Conservation (phyloP, 1,140 invertebrate species). For the Drosophila pruinosa region DNA sequence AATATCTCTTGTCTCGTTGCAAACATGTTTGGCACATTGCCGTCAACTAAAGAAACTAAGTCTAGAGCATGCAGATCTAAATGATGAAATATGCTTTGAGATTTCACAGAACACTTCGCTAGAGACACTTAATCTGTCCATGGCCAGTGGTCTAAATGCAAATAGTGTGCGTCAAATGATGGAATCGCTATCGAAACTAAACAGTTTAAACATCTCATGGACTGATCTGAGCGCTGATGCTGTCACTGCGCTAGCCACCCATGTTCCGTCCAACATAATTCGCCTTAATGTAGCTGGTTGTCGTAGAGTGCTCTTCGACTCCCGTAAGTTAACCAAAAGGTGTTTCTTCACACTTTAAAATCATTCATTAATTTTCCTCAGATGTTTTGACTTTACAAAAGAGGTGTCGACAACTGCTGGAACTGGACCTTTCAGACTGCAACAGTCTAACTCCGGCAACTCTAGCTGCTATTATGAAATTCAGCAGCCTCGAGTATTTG, state of each 20-base stretch:
- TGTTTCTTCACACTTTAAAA: not conserved
- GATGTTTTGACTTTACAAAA: constrained; percentile 87
- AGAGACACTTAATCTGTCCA: constrained; percentile 89
- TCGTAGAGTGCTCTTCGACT: constrained; percentile 88
- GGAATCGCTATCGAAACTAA: constrained; percentile 86
- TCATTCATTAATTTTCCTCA: constrained; percentile 64
- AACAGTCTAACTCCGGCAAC: constrained; percentile 86
- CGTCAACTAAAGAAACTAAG: constrained; percentile 90
- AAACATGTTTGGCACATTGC: constrained; percentile 87
- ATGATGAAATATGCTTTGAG: constrained; percentile 85
- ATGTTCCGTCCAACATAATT: constrained; percentile 86
- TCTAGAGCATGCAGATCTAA: constrained; percentile 89
- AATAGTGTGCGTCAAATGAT: constrained; percentile 86
- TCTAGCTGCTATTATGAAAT: constrained; percentile 85
- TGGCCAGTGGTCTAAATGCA: constrained; percentile 87
- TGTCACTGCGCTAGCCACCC: constrained; percentile 86
- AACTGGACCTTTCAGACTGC: constrained; percentile 94
- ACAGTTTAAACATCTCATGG: constrained; percentile 92
- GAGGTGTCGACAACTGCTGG: constrained; percentile 88
- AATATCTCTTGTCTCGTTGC: constrained; percentile 86
- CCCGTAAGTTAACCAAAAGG: constrained; percentile 85
- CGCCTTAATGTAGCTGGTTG: constrained; percentile 92
- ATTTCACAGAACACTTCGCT: constrained; percentile 88
- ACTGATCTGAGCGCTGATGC: constrained; percentile 86
- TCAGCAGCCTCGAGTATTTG: constrained; percentile 90